Percentiles rank a stretch among this genome's conserved stretches.
Evolutionary conservation across 2,797 vertebrate species (phyloP).

Genomic region (Spheniscus humboldti): DNA sequence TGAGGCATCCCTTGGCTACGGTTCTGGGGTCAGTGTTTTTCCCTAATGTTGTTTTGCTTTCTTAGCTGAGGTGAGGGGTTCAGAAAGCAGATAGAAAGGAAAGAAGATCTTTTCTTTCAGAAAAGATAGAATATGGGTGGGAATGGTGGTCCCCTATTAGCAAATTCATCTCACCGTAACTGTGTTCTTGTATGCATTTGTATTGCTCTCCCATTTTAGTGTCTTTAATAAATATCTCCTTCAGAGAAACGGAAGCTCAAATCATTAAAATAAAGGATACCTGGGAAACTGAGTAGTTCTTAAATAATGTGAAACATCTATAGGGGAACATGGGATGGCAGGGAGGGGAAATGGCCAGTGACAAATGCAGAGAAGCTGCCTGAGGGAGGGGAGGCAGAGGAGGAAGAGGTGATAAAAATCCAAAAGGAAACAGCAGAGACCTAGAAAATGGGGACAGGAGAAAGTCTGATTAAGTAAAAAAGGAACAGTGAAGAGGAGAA

Average conservation of each 20-base stretch:
- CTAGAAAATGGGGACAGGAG: neutral
- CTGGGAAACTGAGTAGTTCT: neutral
- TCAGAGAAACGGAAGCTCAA: neutral
- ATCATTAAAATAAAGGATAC: neutral
- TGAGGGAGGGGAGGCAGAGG: neutral
- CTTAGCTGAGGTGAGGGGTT: neutral
- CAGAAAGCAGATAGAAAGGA: neutral
- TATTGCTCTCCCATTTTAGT: neutral
- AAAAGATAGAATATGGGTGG: neutral
- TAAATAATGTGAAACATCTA: neutral
- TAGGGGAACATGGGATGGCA: neutral
- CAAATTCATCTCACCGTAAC: neutral
- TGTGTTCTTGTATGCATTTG: neutral
- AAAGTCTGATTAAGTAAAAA: neutral
- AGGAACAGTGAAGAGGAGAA: neutral
- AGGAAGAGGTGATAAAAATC: neutral
- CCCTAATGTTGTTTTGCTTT: neutral
- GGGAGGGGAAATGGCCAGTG: neutral
- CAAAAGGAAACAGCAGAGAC: neutral
- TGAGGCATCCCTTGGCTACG: neutral
- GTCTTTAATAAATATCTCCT: neutral
- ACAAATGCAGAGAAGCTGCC: neutral
- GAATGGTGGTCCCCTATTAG: neutral
- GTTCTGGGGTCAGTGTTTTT: neutral
- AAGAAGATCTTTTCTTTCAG: neutral